Conservation (phyloP, 2,888 invertebrate genomes). For the Apodemia zela region DNA sequence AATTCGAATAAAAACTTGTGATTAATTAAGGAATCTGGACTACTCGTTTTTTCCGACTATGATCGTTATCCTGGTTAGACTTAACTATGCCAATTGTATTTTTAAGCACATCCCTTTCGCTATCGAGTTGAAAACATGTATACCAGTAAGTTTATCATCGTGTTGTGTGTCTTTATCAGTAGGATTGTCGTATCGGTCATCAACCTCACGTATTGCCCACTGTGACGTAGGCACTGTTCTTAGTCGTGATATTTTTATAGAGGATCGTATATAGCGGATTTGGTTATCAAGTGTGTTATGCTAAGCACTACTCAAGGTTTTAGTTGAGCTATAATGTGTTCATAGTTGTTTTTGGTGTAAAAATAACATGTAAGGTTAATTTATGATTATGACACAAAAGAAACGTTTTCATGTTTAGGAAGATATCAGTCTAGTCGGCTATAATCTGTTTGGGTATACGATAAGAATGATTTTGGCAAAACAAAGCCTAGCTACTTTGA, state of each 20-base stretch:
- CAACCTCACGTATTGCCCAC: constrained; percentile 34
- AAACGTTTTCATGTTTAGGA: too few species aligned
- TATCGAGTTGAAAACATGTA: constrained; percentile 18
- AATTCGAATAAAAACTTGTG: too few species aligned
- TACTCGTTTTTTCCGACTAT: too few species aligned
- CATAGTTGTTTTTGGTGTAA: neutral
- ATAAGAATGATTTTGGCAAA: too few species aligned
- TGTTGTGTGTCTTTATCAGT: constrained; percentile 35
- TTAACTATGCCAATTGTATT: neutral
- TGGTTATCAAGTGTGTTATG: neutral
- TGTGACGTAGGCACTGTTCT: constrained; percentile 23
- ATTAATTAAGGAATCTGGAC: too few species aligned
- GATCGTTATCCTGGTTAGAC: neutral
- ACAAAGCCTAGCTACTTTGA: too few species aligned
- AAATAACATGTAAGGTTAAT: too few species aligned
- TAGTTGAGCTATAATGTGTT: neutral
- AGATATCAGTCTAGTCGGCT: too few species aligned
- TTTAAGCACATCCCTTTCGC: neutral
- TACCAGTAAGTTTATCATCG: constrained; percentile 13
- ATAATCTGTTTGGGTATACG: too few species aligned
- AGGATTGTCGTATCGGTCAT: constrained; percentile 51
- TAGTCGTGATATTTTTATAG: neutral
- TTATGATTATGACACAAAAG: too few species aligned
- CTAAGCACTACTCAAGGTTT: neutral
- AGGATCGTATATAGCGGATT: neutral